These are phyloP conservation scores for Falcunculus frontatus DNA, from an alignment of 2,113 vertebrate genomes.

Conservation along the genomic window DNA sequence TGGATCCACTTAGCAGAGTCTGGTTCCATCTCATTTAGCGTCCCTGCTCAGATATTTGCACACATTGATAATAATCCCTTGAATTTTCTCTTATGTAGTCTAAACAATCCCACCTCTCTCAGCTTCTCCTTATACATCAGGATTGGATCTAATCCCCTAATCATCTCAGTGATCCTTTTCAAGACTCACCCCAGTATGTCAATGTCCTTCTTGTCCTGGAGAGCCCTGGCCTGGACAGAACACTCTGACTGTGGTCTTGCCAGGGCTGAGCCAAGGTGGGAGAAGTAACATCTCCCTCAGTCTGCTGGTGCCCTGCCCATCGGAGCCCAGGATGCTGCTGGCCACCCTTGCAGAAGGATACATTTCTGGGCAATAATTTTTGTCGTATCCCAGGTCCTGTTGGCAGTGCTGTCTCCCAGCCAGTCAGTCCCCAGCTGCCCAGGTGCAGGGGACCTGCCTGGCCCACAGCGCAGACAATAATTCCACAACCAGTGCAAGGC, in stretches of 20 bases:
- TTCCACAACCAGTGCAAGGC: not conserved
- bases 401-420: not conserved
- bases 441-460: not conserved
- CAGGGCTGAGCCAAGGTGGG: not conserved
- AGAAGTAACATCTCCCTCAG: not conserved
- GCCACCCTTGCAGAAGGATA: not conserved
- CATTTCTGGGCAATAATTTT: not conserved
- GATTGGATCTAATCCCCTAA: not conserved
- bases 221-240: not conserved
- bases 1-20: not conserved
- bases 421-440: too few species aligned
- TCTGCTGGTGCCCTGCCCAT: not conserved
- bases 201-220: not conserved
- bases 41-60: not conserved
- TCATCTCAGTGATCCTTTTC: not conserved
- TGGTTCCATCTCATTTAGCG: not conserved
- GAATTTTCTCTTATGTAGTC: not conserved
- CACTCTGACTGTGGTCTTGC: accelerated
- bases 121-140: not conserved
- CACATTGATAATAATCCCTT: not conserved
- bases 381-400: not conserved
- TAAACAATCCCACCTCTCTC: not conserved
- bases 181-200: not conserved
- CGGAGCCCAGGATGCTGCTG: not conserved
- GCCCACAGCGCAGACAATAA: accelerated